These are phyloP conservation scores for Lacanobia oleracea DNA, from an alignment of 2,888 invertebrate genomes.

Conservation along the genomic window DNA sequence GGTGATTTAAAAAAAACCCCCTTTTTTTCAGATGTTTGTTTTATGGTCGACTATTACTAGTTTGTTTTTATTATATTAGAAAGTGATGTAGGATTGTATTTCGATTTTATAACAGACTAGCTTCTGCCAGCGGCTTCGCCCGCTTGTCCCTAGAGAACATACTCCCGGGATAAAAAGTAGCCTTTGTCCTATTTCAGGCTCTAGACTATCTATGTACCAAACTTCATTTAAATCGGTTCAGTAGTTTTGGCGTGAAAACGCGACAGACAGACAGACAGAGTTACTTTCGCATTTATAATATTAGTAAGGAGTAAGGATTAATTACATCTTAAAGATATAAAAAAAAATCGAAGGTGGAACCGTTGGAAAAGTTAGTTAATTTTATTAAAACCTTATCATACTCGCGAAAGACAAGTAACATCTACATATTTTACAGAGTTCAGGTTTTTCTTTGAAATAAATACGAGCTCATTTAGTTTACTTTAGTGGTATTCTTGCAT, in stretches of 20 bases:
- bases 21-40: neutral
- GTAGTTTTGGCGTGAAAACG: too few species aligned
- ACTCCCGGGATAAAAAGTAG: too few species aligned
- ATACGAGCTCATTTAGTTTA: constrained; percentile 37
- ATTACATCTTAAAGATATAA: neutral
- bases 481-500: neutral
- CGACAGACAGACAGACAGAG: too few species aligned
- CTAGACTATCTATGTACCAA: too few species aligned
- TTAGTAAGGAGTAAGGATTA: too few species aligned
- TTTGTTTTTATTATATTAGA: neutral
- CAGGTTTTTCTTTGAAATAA: constrained; percentile 41
- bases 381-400: constrained; percentile 36
- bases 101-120: too few species aligned
- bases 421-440: constrained; percentile 16
- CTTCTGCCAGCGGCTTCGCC: too few species aligned
- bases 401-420: constrained; percentile 5
- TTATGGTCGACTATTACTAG: neutral
- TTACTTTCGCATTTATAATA: too few species aligned
- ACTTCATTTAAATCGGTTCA: too few species aligned
- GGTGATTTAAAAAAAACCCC: neutral
- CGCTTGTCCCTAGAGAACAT: too few species aligned
- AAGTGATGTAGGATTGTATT: too few species aligned
- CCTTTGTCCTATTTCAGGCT: too few species aligned
- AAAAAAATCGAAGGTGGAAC: constrained; percentile 1
- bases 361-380: neutral